Evolutionary conservation across 1,140 invertebrate genomes (phyloP).

Genomic region (Brachionus sp.): DNA sequence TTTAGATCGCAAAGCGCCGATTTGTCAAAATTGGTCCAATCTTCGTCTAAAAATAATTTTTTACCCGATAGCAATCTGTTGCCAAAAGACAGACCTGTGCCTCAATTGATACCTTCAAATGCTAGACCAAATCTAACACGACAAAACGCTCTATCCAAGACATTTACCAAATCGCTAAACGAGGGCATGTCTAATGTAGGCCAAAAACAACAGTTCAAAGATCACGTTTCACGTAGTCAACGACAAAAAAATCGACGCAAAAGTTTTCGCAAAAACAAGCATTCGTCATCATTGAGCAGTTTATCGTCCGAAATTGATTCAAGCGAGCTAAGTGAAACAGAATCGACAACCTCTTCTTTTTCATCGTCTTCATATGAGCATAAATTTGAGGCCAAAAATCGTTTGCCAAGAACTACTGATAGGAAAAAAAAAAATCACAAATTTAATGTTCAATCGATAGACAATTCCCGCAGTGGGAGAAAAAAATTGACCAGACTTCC

Average conservation of each 20-base stretch:
- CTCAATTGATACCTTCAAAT: not conserved
- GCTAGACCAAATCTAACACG: conserved; percentile 3
- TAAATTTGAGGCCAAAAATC: not conserved
- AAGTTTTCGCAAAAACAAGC: not conserved
- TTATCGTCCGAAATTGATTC: not conserved
- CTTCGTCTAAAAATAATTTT: not conserved
- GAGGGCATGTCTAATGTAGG: not conserved
- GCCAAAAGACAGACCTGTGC: not conserved
- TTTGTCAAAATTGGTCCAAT: conserved; percentile 25
- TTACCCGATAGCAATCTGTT: not conserved
- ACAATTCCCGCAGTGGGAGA: not conserved
- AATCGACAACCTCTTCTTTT: not conserved
- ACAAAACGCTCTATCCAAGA: conserved; percentile 11
- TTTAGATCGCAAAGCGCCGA: conserved; percentile 9
- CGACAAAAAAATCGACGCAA: not conserved
- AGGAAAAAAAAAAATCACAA: not conserved
- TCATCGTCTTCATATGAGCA: conserved; percentile 9
- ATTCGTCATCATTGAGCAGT: not conserved
- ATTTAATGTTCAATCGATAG: not conserved
- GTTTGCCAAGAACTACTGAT: not conserved
- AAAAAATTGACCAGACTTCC: not conserved
- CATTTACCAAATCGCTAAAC: conserved; percentile 7
- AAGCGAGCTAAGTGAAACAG: not conserved
- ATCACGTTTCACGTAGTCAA: not conserved
- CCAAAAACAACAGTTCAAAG: not conserved